phyloP scores from a whole-genome alignment of 2,888 invertebrate species.

The Drosophila melanosoma region DNA sequence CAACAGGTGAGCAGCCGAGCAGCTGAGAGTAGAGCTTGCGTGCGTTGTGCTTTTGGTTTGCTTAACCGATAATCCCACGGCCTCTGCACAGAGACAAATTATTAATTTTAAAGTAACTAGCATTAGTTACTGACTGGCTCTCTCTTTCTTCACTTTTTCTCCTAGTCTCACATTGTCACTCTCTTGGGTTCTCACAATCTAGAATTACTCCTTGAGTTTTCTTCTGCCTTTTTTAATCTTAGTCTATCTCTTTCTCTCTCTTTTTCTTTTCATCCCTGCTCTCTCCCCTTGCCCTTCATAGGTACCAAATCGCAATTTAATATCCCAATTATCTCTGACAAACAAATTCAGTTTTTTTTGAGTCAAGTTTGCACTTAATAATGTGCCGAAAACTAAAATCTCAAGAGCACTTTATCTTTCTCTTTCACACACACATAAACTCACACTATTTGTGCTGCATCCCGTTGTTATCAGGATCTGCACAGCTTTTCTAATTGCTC shows the following conservation, averaged over 20 bases:
- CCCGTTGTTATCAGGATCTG: background rate
- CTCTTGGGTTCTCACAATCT: background rate
- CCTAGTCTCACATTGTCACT: background rate
- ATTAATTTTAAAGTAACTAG: background rate
- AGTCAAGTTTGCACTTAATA: background rate
- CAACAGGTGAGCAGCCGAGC: constrained; percentile 34
- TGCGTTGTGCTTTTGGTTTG: constrained; percentile 19
- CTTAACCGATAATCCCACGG: constrained; percentile 36
- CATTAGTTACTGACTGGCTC: background rate
- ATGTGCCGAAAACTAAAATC: background rate
- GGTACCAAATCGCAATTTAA: background rate
- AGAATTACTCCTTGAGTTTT: background rate
- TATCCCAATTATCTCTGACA: background rate
- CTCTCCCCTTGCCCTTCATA: background rate
- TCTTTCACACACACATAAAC: background rate
- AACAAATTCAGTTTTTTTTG: background rate
- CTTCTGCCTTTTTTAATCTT: background rate
- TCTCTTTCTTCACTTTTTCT: background rate
- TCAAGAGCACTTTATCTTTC: background rate
- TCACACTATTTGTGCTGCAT: background rate
- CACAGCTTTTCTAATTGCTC: constrained; percentile 6
- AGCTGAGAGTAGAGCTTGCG: constrained; percentile 16
- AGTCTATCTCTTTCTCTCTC: background rate
- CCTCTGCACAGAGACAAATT: constrained; percentile 4
- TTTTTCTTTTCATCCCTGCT: background rate